Percentiles rank a stretch among this genome's conserved stretches.
Conservation (phyloP, 2,797 vertebrate genomes). For the Galaxias olidus region DNA sequence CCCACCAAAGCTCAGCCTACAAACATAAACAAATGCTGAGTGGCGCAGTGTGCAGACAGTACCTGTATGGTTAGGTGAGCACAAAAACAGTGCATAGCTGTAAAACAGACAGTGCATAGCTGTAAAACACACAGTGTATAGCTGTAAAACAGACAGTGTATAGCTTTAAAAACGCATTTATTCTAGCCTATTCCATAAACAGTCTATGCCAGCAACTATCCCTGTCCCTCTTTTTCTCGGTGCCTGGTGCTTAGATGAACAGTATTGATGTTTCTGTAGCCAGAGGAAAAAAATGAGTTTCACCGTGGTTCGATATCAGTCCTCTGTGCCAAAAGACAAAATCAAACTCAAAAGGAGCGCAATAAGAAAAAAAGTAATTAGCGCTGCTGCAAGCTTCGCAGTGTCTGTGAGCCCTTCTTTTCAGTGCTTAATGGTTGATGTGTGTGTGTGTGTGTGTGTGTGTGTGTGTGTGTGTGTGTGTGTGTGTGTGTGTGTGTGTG, state of each 20-base stretch:
- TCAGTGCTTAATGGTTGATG: slow-evolving; percentile 8
- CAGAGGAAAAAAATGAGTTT: slow-evolving; percentile 38
- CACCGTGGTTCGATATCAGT: slow-evolving; percentile 39
- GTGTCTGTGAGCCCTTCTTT: slow-evolving; percentile 6
- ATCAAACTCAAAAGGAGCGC: neutral
- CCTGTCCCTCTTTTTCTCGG: slow-evolving; percentile 35
- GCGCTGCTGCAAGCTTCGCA: neutral
- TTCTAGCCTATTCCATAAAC: slow-evolving; percentile 24
- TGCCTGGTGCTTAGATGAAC: slow-evolving; percentile 42
- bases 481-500: slow-evolving; percentile 1
- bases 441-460: slow-evolving; percentile 7
- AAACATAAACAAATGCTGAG: too few species aligned
- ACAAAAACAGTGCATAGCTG: slow-evolving; percentile 13
- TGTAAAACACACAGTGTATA: slow-evolving; percentile 30
- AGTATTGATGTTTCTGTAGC: slow-evolving; percentile 54
- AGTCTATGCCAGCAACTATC: slow-evolving; percentile 19
- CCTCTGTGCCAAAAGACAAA: slow-evolving; percentile 30
- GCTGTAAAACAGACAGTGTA: too few species aligned
- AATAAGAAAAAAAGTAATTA: slow-evolving; percentile 8
- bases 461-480: slow-evolving; percentile 25
- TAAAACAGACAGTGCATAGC: too few species aligned
- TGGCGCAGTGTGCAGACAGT: too few species aligned
- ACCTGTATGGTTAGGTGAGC: too few species aligned
- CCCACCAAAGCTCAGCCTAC: too few species aligned
- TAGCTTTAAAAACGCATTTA: slow-evolving; percentile 32